phyloP scores from a whole-genome alignment of 2,888 invertebrate genomes.

The Anagyrus pseudococci region DNA sequence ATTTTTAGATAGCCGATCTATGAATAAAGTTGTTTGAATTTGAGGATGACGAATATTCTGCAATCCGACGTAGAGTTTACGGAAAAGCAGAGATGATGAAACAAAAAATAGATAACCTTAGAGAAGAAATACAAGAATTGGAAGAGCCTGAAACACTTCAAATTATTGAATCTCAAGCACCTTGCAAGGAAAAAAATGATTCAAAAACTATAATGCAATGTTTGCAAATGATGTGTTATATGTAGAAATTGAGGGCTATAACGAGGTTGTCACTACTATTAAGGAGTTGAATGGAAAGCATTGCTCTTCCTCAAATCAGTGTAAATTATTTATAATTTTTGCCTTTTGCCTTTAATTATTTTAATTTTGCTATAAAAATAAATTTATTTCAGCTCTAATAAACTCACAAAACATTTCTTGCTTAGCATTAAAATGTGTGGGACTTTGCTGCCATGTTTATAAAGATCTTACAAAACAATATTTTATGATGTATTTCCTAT shows the following conservation, averaged over 20 bases:
- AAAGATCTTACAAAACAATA: constrained; percentile 74
- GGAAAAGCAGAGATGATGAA: constrained; percentile 66
- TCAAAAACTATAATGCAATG: constrained; percentile 71
- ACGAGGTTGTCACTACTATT: constrained; percentile 68
- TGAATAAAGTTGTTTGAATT: constrained; percentile 67
- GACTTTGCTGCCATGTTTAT: constrained; percentile 77
- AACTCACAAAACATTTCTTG: constrained; percentile 69
- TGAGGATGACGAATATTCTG: constrained; percentile 68
- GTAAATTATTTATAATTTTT: constrained; percentile 50
- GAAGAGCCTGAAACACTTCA: constrained; percentile 50
- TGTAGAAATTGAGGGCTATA: constrained; percentile 68
- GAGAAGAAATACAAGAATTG: constrained; percentile 52
- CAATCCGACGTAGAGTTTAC: constrained; percentile 67
- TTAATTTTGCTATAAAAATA: not conserved
- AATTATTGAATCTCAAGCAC: constrained; percentile 39
- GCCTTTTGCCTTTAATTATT: not conserved
- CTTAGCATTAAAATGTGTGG: constrained; percentile 75
- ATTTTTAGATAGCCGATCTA: constrained; percentile 65
- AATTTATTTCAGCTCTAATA: constrained; percentile 61
- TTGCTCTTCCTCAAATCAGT: constrained; percentile 57
- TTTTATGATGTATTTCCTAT: constrained; percentile 71
- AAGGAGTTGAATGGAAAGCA: constrained; percentile 61
- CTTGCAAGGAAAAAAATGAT: constrained; percentile 58
- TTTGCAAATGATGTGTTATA: constrained; percentile 70
- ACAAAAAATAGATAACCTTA: constrained; percentile 60